Percentiles rank a stretch among this genome's conserved stretches.
Evolutionary conservation across 1,140 invertebrate genomes (phyloP).

Genomic region (Brachionus asplanchnoidis): DNA sequence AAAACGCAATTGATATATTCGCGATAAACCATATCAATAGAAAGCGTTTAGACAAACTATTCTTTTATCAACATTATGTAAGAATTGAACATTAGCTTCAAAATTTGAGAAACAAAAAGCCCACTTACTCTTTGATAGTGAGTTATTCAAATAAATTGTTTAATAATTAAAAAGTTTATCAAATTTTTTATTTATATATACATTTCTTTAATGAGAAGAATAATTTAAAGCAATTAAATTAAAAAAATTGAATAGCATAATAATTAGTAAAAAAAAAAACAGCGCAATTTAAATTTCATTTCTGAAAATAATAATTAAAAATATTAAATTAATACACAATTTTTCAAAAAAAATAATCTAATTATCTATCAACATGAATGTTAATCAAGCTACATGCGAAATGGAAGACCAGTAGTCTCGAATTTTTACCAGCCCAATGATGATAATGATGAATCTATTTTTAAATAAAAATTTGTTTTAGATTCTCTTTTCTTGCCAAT

Average conservation of each 20-base stretch:
- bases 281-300: neutral
- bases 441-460: too few species aligned
- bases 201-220: neutral
- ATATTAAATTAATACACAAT: neutral
- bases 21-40: neutral
- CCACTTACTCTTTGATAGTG: neutral
- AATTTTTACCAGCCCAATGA: too few species aligned
- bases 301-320: neutral
- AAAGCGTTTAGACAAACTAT: neutral
- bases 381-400: too few species aligned
- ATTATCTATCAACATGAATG: too few species aligned
- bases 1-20: neutral
- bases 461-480: too few species aligned
- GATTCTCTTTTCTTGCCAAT: too few species aligned
- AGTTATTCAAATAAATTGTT: neutral
- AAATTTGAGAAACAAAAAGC: neutral
- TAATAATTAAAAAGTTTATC: neutral
- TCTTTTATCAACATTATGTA: neutral
- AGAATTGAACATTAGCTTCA: neutral
- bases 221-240: neutral
- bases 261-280: neutral
- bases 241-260: neutral
- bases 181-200: neutral
- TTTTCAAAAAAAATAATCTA: too few species aligned
- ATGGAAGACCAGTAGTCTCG: too few species aligned